Conservation (phyloP, 2,888 invertebrate genomes). For the Rhimphoctona megacephalus region DNA sequence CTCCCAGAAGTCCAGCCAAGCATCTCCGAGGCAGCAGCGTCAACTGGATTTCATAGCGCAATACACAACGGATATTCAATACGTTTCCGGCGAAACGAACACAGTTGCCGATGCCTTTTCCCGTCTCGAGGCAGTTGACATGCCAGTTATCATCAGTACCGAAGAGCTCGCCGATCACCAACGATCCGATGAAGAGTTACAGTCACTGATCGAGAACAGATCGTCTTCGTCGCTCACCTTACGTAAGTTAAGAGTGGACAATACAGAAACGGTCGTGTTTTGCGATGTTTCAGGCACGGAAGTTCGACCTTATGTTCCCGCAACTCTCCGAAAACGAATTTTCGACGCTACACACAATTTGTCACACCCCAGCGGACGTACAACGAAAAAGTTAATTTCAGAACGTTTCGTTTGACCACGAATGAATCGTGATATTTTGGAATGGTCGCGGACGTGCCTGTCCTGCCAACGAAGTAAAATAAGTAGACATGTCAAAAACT, state of each 20-base stretch:
- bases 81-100: background rate
- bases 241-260: background rate
- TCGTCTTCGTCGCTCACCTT: background rate
- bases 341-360: constrained; percentile 66
- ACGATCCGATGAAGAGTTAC: background rate
- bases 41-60: background rate
- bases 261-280: background rate
- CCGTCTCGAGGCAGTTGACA: background rate
- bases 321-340: constrained; percentile 55
- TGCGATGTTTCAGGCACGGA: constrained; percentile 11
- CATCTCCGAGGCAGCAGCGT: background rate
- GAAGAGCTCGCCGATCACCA: background rate
- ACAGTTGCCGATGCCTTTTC: background rate
- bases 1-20: background rate
- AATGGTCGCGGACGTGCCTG: constrained; percentile 73
- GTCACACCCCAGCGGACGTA: constrained; percentile 70
- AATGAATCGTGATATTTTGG: constrained; percentile 73
- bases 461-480: background rate
- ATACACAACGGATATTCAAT: background rate
- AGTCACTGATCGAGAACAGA: background rate
- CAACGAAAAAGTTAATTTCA: constrained; percentile 69
- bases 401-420: constrained; percentile 74
- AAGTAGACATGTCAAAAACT: constrained; percentile 19
- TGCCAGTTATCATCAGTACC: background rate
- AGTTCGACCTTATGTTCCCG: constrained; percentile 7